Conservation (phyloP, 2,113 vertebrate species). For the Gambusia affinis region DNA sequence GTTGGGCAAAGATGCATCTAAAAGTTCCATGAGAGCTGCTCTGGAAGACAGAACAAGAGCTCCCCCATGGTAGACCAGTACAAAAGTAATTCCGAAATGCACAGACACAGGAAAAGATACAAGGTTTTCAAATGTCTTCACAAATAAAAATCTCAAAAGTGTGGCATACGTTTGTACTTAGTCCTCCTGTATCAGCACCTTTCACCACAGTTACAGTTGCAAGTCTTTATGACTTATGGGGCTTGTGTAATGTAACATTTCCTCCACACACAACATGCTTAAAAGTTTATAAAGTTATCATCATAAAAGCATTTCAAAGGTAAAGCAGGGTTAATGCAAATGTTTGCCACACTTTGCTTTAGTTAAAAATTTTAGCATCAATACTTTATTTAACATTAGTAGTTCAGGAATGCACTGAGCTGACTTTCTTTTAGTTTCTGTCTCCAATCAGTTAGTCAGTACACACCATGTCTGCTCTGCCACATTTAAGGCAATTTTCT, state of each 20-base stretch:
- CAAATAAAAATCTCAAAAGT: background rate
- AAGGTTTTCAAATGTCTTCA: background rate
- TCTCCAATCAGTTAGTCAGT: slow-evolving; percentile 28
- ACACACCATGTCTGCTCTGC: background rate
- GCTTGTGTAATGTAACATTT: no score
- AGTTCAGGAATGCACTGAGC: slow-evolving; percentile 25
- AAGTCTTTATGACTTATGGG: background rate
- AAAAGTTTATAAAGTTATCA: no score
- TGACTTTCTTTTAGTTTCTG: slow-evolving; percentile 25
- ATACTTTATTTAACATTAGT: slow-evolving; percentile 26
- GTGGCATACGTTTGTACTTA: background rate
- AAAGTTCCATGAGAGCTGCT: background rate
- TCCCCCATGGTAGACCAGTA: no score
- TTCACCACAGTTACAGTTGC: background rate
- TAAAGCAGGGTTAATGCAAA: no score
- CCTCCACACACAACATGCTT: no score
- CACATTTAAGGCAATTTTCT: slow-evolving; percentile 35
- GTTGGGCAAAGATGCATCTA: background rate
- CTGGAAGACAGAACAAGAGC: background rate
- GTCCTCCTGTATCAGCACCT: background rate
- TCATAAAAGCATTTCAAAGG: no score
- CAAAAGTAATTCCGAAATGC: no score
- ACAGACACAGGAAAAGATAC: no score
- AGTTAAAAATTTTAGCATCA: background rate
- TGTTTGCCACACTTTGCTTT: no score